These are phyloP conservation scores for Hetaerina titia DNA, from an alignment of 2,888 invertebrate genomes.

Conservation along the genomic window DNA sequence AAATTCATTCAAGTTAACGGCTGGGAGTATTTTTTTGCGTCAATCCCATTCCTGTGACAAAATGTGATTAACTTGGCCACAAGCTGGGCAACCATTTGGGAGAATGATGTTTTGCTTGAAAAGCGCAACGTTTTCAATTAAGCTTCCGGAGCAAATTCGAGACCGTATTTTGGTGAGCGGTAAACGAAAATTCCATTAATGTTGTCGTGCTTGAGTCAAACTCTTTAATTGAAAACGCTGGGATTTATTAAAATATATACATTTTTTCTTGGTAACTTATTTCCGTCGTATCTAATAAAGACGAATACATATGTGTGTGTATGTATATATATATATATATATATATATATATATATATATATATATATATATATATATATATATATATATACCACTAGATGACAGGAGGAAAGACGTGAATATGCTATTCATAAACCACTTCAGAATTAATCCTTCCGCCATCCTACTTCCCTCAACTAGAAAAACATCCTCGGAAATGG, in stretches of 20 bases:
- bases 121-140: conserved; percentile 22
- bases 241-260: not conserved
- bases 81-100: not conserved
- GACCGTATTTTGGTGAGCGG: not conserved
- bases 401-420: too few species aligned
- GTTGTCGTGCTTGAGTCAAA: not conserved
- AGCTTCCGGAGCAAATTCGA: not conserved
- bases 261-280: not conserved
- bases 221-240: not conserved
- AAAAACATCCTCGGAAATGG: too few species aligned
- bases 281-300: not conserved
- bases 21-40: not conserved
- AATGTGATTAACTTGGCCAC: not conserved
- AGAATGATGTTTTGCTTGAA: conserved; percentile 20
- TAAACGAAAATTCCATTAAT: not conserved
- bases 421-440: too few species aligned
- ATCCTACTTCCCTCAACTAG: too few species aligned
- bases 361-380: too few species aligned
- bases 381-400: too few species aligned
- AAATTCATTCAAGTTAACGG: not conserved
- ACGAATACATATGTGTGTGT: not conserved
- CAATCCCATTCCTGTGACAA: not conserved
- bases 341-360: too few species aligned
- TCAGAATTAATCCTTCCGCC: too few species aligned
- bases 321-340: too few species aligned